phyloP scores from a whole-genome alignment of 2,888 invertebrate species.

The Yponomeuta malinellus region DNA sequence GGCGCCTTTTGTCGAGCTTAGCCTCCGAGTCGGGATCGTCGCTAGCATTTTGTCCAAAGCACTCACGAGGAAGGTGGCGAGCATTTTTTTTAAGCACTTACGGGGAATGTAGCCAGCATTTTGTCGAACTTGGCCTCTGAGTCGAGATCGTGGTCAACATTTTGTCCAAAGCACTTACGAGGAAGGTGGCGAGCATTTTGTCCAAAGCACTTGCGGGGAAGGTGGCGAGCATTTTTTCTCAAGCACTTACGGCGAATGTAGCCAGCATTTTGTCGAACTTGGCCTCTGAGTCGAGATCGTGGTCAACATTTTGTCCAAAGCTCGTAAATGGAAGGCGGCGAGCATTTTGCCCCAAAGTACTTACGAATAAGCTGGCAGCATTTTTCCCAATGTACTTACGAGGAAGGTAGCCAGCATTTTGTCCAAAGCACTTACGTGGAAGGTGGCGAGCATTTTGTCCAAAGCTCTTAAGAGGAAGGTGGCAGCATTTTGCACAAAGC shows the following conservation, averaged over 20 bases:
- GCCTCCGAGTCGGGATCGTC: background rate
- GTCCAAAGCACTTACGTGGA: background rate
- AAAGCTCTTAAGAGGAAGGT: too few relatives aligned
- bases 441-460: background rate
- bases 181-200: background rate
- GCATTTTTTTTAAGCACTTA: background rate
- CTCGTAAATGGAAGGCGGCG: constrained; percentile 78
- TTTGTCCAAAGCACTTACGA: background rate
- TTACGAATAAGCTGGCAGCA: background rate
- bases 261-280: too few relatives aligned
- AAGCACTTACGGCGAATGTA: constrained; percentile 32
- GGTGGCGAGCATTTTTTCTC: constrained; percentile 70
- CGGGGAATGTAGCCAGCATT: too few relatives aligned
- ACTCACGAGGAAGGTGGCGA: background rate
- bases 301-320: constrained; percentile 22
- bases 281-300: background rate
- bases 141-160: background rate
- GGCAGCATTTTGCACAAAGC: too few relatives aligned
- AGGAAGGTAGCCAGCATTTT: constrained; percentile 67
- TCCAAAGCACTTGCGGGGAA: background rate
- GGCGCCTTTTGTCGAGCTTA: too few relatives aligned
- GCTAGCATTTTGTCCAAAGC: background rate
- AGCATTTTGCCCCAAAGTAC: constrained; percentile 75
- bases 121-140: too few relatives aligned
- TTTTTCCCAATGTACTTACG: constrained; percentile 36